These are phyloP conservation scores for Panagrolaimus sp. DNA, from an alignment of 1,140 invertebrate species.

Conservation along the genomic window DNA sequence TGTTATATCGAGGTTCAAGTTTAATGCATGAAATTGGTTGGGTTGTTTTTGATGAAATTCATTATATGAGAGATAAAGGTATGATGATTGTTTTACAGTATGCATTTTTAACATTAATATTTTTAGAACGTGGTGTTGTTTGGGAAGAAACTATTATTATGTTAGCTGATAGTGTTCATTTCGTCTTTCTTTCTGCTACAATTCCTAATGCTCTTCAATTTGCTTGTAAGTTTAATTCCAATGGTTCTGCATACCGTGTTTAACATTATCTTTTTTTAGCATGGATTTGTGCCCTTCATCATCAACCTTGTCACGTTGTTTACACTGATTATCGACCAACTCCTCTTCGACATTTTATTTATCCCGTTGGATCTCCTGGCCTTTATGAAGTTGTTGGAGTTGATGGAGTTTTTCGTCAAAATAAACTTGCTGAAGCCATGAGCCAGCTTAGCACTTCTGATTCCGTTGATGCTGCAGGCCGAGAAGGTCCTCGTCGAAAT, in stretches of 20 bases:
- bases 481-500: conserved; percentile 65
- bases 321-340: conserved; percentile 97
- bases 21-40: conserved; percentile 94
- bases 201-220: conserved; percentile 97
- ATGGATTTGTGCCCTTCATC: conserved; percentile 91
- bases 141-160: conserved; percentile 99
- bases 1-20: conserved; percentile 96
- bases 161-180: conserved; percentile 92
- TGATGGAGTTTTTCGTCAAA: conserved; percentile 84
- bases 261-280: conserved; percentile 63
- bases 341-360: conserved; percentile 95
- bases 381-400: conserved; percentile 81
- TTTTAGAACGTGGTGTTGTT: conserved; percentile 83
- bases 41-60: conserved; percentile 99
- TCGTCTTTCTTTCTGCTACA: conserved; percentile 96
- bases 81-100: conserved; percentile 13
- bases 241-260: background rate
- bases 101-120: background rate
- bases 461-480: conserved; percentile 61
- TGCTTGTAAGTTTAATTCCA: conserved; percentile 62
- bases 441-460: conserved; percentile 70
- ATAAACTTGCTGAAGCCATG: conserved; percentile 96
- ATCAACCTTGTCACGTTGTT: conserved; percentile 93
- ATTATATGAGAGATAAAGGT: conserved; percentile 97
- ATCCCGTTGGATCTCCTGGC: conserved; percentile 83